Evolutionary conservation across 53 echinoderm and acorn worm genomes (phyloP), one percentile per base, ranked within the genome.

Genomic region (Paracentrotus lividus): DNA sequence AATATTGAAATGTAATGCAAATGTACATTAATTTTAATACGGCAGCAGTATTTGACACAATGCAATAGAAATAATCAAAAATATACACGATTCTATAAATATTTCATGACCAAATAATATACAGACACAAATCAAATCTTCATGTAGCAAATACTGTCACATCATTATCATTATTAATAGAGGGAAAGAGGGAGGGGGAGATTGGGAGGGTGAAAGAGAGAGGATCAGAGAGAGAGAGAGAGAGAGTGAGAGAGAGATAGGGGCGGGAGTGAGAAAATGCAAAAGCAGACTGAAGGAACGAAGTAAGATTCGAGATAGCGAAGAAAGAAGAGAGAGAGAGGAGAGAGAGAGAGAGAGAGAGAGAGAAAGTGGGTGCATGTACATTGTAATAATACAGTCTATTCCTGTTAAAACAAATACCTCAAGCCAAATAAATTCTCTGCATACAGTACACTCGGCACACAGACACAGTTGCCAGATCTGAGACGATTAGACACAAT

Each of bases 271-370:
- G 27, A 24, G 58, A 0, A 52, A 52, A 52, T 12, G 21, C 58
- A 18, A 24, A 58, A 21, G 24, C 15, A 4, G 69, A 69, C 34
- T 16, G 33, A 38, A 3, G 16, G 69, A 2, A n/a, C 3, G 38
- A 18, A 72, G 34, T 9, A 15, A 72, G 38, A n/a, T n/a, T n/a
- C n/a, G n/a, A 36, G 1, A 69, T 3, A 38, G 18, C 34, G 36
- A 16, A 12, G 16, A 16, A 36, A 0, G 38, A 18, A 36, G 69
- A 33, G 12, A 68, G 36, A 69, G 36, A 36, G 27, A 27, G 64
- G 53, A 64, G 64, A 27, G 64, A 27, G 64, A 64, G 64, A 64
- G 27, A 64, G 64, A 64, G 64, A 64, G 64, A 64, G 64, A 64
- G 64, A 64, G 64, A 64, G 26, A 64, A 1, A 27, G 64, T 13